These are phyloP conservation scores for Polypterus senegalus DNA, from an alignment of 2,113 vertebrate genomes.

Conservation along the genomic window DNA sequence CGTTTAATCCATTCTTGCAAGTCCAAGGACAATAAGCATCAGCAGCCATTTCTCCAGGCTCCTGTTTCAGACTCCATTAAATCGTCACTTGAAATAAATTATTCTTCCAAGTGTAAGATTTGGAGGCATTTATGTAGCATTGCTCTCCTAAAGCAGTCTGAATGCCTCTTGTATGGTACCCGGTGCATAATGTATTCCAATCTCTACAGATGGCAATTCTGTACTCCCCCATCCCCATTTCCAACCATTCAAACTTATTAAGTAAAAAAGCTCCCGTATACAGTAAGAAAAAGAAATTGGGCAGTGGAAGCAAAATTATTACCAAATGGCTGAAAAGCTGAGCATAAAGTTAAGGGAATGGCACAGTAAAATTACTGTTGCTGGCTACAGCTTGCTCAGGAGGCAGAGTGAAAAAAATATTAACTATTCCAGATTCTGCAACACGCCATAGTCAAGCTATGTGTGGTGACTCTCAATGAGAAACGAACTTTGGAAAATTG, in stretches of 20 bases:
- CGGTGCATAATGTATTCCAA: constrained; percentile 18
- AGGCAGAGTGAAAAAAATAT: too few species aligned
- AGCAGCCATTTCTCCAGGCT: constrained; percentile 2
- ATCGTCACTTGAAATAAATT: constrained; percentile 9
- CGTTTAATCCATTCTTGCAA: not conserved
- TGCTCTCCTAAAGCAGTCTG: constrained; percentile 2
- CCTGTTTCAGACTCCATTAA: constrained; percentile 3
- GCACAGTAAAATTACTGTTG: too few species aligned
- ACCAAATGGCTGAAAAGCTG: too few species aligned
- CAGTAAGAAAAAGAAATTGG: too few species aligned
- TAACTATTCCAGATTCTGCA: too few species aligned
- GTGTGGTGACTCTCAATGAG: not conserved
- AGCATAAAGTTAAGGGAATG: too few species aligned
- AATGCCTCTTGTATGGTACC: not conserved
- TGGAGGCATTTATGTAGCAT: not conserved
- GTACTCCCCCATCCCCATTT: not conserved
- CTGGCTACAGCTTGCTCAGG: too few species aligned
- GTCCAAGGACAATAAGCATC: constrained; percentile 4
- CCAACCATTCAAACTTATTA: constrained; percentile 5
- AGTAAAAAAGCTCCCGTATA: not conserved
- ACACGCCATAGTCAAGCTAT: not conserved
- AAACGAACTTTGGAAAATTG: not conserved
- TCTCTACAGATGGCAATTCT: constrained; percentile 11
- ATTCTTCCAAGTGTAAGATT: not conserved
- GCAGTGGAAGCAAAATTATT: too few species aligned